Evolutionary conservation across 2,113 vertebrate species (phyloP).

Genomic region (Ictalurus furcatus): DNA sequence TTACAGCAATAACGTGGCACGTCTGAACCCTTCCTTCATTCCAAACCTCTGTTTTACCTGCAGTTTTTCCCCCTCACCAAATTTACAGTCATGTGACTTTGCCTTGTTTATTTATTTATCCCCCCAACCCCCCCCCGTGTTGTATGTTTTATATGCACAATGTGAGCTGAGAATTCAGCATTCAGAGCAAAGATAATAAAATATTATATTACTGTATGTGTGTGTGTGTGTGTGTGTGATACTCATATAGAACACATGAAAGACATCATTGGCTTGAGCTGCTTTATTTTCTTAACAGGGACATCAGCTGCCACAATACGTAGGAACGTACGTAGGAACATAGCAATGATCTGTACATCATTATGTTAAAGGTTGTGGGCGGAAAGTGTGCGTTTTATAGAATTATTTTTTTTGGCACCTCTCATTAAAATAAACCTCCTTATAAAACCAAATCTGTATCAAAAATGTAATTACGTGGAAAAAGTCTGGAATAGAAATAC

Average conservation of each 20-base stretch:
- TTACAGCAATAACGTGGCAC: slow-evolving; percentile 65
- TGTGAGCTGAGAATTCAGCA: neutral
- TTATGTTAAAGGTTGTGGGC: neutral
- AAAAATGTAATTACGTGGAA: slow-evolving; percentile 1
- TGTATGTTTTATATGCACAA: slow-evolving; percentile 57
- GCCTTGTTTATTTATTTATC: slow-evolving; percentile 2
- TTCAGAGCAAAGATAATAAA: neutral
- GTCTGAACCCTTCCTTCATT: neutral
- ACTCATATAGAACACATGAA: neutral
- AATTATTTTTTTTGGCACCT: neutral
- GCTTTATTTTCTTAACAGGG: slow-evolving; percentile 42
- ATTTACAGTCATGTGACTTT: slow-evolving; percentile 7
- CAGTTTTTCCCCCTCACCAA: slow-evolving; percentile 26
- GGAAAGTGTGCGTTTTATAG: neutral
- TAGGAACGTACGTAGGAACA: neutral
- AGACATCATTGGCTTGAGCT: neutral
- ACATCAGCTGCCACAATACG: slow-evolving; percentile 36
- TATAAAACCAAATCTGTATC: slow-evolving; percentile 17
- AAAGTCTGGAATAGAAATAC: slow-evolving; percentile 14
- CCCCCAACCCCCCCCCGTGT: slow-evolving; percentile 28
- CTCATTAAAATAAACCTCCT: neutral
- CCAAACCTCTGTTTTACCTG: neutral
- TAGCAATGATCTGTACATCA: neutral
- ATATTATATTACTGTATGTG: neutral
- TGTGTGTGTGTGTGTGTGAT: neutral